Base-by-base conservation (phyloP, 2,888 invertebrate genomes). In the Andrena bucephala region DNA sequence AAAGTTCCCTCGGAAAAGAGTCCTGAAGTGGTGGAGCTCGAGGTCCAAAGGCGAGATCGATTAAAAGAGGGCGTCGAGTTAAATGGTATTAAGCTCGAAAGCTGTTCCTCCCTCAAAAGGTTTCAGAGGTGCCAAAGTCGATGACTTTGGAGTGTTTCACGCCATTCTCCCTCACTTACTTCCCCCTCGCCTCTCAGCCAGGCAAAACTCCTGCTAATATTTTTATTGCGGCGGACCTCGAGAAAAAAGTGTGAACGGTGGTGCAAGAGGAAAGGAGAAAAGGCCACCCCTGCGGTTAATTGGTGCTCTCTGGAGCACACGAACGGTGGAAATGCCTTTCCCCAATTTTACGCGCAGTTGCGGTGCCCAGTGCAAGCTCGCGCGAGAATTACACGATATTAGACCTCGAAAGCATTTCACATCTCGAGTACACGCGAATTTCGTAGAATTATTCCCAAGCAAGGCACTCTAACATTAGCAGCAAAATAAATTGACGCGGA, bases 61-160 rank as follows among this genome's bases (percentile, higher is more conserved):
- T 81, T 86, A 85, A 85, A 42, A 83, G 67, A 67, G 78, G 79
- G 79, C 81, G 75, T 63, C 69, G 69, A 79, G 83, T 81, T 84
- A 83, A 85, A 83, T 77, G 81, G 78, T 76, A 85, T 87, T 85
- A 87, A 85, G 69, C 81, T 83, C 77, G 70, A 70, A 86, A 84
- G 86, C 87, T 78, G 76, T 76, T 83, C 60, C 83, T 60, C 81
- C 79, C 79, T 81, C 73, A 75, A 84, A 87, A 59, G 87, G 74
- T 83, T 85, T 69, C 75, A 60, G 63, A 81, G 80, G 83, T 86
- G 73, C 68, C 54, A 76, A 85, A 81, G 77, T 86, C 84, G 77
- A 84, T 75, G 81, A 74, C 62, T 86, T 78, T 84, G 33, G 76
- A 86, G 86, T 86, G 81, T 85, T 85, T 85, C 77, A 10, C 85